A percentile compares a stretch with the other conserved stretches of the same genome.
Conservation (phyloP, 2,113 vertebrate genomes). For the Ciconia boyciana region DNA sequence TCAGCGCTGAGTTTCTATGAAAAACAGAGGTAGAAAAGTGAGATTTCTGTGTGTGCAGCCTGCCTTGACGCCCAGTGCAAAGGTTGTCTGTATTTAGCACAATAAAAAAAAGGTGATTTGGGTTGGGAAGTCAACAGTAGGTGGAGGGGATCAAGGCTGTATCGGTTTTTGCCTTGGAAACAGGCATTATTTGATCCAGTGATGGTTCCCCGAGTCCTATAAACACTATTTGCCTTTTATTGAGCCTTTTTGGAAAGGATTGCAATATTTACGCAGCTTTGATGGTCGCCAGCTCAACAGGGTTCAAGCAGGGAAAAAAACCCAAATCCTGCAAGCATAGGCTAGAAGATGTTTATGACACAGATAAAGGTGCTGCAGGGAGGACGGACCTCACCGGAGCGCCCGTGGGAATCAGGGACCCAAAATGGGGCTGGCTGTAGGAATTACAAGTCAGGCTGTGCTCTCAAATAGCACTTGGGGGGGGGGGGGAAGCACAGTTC, state of each 20-base stretch:
- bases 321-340: too few species aligned
- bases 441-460: not conserved
- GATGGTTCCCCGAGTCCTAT: not conserved
- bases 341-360: not conserved
- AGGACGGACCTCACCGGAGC: not conserved
- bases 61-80: fast-evolving
- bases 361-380: not conserved
- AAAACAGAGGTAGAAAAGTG: not conserved
- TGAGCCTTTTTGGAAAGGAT: not conserved
- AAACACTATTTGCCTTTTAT: not conserved
- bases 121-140: too few species aligned
- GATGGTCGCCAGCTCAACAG: not conserved
- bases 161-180: not conserved
- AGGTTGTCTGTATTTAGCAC: not conserved
- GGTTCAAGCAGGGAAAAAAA: not conserved
- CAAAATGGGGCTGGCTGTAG: not conserved
- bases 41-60: not conserved
- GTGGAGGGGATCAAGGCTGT: too few species aligned
- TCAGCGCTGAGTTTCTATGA: not conserved
- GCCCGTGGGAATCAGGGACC: not conserved
- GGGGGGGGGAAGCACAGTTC: not conserved
- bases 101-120: not conserved
- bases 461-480: too few species aligned
- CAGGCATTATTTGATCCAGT: fast-evolving
- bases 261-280: not conserved